Percentiles rank a stretch among this genome's conserved stretches.
These are phyloP conservation scores for Pleuronectes platessa DNA, from an alignment of 2,113 vertebrate genomes.

Conservation along the genomic window DNA sequence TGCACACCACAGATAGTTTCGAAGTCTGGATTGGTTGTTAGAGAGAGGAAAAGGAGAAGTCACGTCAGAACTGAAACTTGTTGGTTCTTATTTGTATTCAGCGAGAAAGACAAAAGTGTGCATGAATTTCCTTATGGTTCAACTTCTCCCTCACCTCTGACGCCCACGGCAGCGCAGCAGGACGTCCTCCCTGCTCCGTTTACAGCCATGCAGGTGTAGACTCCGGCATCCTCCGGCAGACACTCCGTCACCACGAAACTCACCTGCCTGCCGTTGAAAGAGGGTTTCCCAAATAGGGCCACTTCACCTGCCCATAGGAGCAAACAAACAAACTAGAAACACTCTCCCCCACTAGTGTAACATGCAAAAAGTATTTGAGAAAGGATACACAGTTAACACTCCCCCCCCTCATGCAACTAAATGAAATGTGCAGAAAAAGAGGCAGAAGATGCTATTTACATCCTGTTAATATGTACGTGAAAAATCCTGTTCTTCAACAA, in stretches of 20 bases:
- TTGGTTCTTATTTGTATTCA: slow-evolving; percentile 10
- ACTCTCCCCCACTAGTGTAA: not conserved
- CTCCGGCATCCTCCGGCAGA: slow-evolving; percentile 81
- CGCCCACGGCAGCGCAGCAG: slow-evolving; percentile 77
- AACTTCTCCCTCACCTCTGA: slow-evolving; percentile 64
- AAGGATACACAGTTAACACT: too few relatives aligned
- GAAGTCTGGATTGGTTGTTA: slow-evolving; percentile 65
- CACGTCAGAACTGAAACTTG: slow-evolving; percentile 7
- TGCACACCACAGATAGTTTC: slow-evolving; percentile 59
- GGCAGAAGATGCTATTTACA: too few relatives aligned
- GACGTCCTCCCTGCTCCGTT: slow-evolving; percentile 78
- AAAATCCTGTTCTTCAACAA: too few relatives aligned
- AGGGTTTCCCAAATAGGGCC: slow-evolving; percentile 69
- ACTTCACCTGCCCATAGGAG: slow-evolving; percentile 70
- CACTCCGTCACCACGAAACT: slow-evolving; percentile 78
- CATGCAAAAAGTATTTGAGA: too few relatives aligned
- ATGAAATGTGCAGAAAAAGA: too few relatives aligned
- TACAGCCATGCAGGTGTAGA: slow-evolving; percentile 81
- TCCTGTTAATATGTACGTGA: too few relatives aligned
- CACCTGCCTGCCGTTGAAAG: slow-evolving; percentile 54
- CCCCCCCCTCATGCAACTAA: too few relatives aligned
- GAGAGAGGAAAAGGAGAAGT: slow-evolving; percentile 18
- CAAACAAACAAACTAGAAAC: slow-evolving; percentile 25
- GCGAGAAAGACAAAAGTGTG: not conserved
- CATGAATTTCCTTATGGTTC: too few relatives aligned